These are phyloP conservation scores for Tachina lurida DNA, from an alignment of 2,888 invertebrate species.

Conservation along the genomic window DNA sequence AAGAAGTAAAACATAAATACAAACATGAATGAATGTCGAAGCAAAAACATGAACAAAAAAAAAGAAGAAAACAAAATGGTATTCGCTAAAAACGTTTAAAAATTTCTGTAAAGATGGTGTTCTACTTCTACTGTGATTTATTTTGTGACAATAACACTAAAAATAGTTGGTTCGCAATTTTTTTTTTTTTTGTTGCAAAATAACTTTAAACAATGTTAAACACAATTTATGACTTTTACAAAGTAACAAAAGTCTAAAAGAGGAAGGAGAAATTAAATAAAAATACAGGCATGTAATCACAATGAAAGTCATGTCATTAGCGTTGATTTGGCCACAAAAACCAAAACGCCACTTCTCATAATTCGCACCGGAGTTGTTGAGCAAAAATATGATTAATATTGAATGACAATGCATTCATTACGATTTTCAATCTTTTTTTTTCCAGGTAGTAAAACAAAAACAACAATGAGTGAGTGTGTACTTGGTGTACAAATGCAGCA, in stretches of 20 bases:
- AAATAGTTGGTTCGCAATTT: constrained; percentile 34
- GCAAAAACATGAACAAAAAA: not conserved
- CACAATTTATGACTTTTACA: constrained; percentile 15
- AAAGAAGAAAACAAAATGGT: not conserved
- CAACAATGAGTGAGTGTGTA: not conserved
- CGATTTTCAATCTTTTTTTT: not conserved
- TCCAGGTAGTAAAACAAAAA: not conserved
- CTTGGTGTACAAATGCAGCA: not conserved
- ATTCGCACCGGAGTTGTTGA: constrained; percentile 17
- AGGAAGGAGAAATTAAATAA: not conserved
- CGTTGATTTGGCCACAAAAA: constrained; percentile 26
- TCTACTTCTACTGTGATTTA: constrained; percentile 70
- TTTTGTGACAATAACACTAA: constrained; percentile 22
- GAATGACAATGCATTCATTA: constrained; percentile 52
- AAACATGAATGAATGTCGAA: constrained; percentile 25
- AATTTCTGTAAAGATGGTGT: constrained; percentile 51
- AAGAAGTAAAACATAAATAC: constrained; percentile 1
- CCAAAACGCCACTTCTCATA: not conserved
- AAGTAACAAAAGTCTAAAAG: not conserved
- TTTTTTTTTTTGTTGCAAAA: constrained; percentile 3
- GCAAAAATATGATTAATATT: constrained; percentile 39
- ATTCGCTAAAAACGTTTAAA: constrained; percentile 12
- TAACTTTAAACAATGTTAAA: constrained; percentile 9
- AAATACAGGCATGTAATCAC: constrained; percentile 2
- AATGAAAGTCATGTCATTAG: constrained; percentile 30